These are phyloP conservation scores for Actias luna DNA, from an alignment of 2,888 invertebrate genomes.

Conservation along the genomic window DNA sequence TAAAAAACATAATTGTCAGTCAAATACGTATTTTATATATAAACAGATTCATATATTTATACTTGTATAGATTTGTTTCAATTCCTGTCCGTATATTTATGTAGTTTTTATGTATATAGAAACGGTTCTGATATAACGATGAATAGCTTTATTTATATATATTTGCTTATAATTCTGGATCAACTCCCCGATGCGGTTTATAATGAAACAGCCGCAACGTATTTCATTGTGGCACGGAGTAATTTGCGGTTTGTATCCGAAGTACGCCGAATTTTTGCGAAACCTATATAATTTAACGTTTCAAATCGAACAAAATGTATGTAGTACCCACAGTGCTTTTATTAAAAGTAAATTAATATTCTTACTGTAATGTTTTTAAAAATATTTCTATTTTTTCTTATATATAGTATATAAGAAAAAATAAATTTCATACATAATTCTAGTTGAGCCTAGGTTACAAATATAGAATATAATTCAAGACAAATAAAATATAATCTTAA, in stretches of 20 bases:
- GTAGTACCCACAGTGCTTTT: background rate
- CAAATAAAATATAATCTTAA: too few relatives aligned
- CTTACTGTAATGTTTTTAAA: background rate
- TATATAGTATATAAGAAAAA: too few relatives aligned
- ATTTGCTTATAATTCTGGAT: slow-evolving; percentile 45
- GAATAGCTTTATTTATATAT: slow-evolving; percentile 4
- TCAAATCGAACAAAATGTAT: background rate
- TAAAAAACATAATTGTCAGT: too few relatives aligned
- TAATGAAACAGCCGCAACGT: slow-evolving; percentile 63
- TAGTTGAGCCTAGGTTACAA: too few relatives aligned
- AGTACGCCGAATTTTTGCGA: slow-evolving; percentile 32
- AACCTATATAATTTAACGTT: background rate
- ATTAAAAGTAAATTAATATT: background rate
- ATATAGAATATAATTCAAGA: too few relatives aligned
- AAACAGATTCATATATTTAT: too few relatives aligned
- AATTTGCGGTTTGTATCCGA: slow-evolving; percentile 61
- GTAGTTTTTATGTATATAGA: too few relatives aligned
- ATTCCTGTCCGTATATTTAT: too few relatives aligned
- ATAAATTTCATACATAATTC: too few relatives aligned
- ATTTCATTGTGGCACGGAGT: slow-evolving; percentile 58
- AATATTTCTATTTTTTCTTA: too few relatives aligned
- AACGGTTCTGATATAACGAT: background rate
- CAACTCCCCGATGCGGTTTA: slow-evolving; percentile 60
- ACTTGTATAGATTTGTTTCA: too few relatives aligned
- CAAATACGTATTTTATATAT: too few relatives aligned